Base-by-base conservation (phyloP, 2,113 vertebrate genomes). In the Calyptommatus sinebrachiatus region DNA sequence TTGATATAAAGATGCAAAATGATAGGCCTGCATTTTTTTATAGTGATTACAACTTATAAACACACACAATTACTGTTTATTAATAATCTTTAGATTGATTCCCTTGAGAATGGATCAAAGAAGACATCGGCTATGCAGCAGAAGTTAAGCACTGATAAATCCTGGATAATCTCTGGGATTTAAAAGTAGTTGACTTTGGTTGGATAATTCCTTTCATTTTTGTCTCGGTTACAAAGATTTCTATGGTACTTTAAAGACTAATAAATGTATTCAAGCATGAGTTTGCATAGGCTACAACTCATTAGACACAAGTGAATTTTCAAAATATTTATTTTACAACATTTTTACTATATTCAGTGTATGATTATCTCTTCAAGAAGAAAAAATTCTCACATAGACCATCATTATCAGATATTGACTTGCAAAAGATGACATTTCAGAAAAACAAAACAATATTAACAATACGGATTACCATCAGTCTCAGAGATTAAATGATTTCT, bases 271-370 rank as follows among this genome's bases (percentile, higher is more conserved):
- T 63, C n/a, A 48, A 26, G n/a, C 69, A 72, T 71, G n/a, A 50
- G 35, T 8, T 48, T 75, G 72, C 46, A 73, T 61, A 61, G 41
- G 20, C 26, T 57, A 69, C 26, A 65, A 35, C 26, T 74, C 71
- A 75, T 81, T 60, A 80, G 46, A 74, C 45, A 26, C 50, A 68
- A 61, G 16, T 60, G 77, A 29, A 71, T 61, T 63, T 71, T 79
- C 67, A 79, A 70, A 79, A 71, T 68, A 68, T 81, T 81, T 68
- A 60, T 73, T 35, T 65, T 45, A 67, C 35, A 69, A 67, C 31
- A 22, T 48, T 80, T 53, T 72, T 50, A 53, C 28, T 53, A 29
- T 12, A 31, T 60, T 73, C 73, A 41, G 35, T 60, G 50, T 45
- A 65, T 80, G 18, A 73, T 62, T 65, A 57, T 78, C 24, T 80